Evolutionary conservation across 2,888 invertebrate genomes (phyloP).

Genomic region (Busseola fusca): DNA sequence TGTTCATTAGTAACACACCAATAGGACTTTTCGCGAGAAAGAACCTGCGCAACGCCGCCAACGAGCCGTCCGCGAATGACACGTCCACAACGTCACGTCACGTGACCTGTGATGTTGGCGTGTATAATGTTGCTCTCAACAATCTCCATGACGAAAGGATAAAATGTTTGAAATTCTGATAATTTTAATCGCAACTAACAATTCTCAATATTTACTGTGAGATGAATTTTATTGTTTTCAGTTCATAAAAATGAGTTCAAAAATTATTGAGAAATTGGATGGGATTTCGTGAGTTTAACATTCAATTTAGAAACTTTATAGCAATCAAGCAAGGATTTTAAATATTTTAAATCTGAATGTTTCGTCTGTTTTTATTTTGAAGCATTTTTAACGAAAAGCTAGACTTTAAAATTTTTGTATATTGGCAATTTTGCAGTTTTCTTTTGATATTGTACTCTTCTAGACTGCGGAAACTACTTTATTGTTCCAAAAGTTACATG

Average conservation of each 20-base stretch:
- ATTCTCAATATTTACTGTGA: rapidly evolving
- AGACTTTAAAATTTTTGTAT: not conserved
- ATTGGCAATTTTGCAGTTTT: conserved; percentile 8
- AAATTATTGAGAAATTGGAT: not conserved
- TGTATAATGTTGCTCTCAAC: conserved; percentile 77
- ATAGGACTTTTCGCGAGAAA: conserved; percentile 84
- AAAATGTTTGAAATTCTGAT: not conserved
- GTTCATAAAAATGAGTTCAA: not conserved
- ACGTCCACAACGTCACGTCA: conserved; percentile 91
- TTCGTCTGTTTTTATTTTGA: not conserved
- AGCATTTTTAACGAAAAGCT: not conserved
- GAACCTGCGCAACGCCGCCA: conserved; percentile 88
- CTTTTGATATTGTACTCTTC: not conserved
- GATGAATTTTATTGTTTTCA: not conserved
- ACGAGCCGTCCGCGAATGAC: conserved; percentile 88
- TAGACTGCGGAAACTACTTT: not conserved
- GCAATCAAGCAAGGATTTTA: rapidly evolving
- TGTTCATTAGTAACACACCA: conserved; percentile 86
- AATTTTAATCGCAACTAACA: not conserved
- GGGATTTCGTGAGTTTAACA: not conserved
- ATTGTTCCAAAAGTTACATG: conserved; percentile 3
- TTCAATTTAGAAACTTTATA: not conserved
- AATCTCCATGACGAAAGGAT: not conserved
- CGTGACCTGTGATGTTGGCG: conserved; percentile 93
- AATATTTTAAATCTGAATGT: not conserved